Evolutionary conservation across 2,113 vertebrate genomes (phyloP), one percentile per base, ranked within the genome.

Genomic region (Galemys pyrenaicus): DNA sequence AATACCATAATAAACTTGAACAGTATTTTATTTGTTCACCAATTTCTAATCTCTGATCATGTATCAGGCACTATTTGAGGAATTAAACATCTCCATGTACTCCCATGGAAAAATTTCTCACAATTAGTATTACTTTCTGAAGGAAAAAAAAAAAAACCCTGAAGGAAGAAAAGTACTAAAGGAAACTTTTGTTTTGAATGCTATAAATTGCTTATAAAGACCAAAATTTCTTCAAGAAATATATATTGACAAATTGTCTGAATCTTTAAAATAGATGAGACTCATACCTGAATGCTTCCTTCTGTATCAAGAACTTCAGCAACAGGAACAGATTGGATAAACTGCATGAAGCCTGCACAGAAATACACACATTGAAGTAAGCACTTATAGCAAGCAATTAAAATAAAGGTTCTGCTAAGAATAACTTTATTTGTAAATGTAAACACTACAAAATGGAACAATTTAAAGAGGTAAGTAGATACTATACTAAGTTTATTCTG

Each of bases 231-330:
- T 80, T 51, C 56, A 74, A 19, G 1, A 91, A 10, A 16, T 81
- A 90, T 77, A 54, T 37, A 51, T 6, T 75, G 5, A 54, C 26
- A 19, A 88, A 73, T 16, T 91, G 7, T 10, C 62, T 44, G 68
- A 80, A 67, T 41, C 35, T 78, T 84, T 70, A 87, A 41, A 41
- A 71, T 77, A 77, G 67, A 3, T 15, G 19, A 62, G 15, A 39
- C 28, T 56, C n/a, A 0, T 96, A 99, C 99, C 99, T 99, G 99
- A 98, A 99, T 99, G 94, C 99, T 99, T 81, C 99, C 99, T 97
- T 99, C 99, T 32, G 99, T 99, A 22, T 99, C 99, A 89, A 99
- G 98, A 83, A 99, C 99, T 96, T 99, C 99, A 67, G 99, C 99
- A 16, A 99, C 99, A 44, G 99, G 99, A 84, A 99, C 99, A 0